Base-by-base conservation (phyloP, 1,140 invertebrate genomes). In the Campoletis sonorensis region DNA sequence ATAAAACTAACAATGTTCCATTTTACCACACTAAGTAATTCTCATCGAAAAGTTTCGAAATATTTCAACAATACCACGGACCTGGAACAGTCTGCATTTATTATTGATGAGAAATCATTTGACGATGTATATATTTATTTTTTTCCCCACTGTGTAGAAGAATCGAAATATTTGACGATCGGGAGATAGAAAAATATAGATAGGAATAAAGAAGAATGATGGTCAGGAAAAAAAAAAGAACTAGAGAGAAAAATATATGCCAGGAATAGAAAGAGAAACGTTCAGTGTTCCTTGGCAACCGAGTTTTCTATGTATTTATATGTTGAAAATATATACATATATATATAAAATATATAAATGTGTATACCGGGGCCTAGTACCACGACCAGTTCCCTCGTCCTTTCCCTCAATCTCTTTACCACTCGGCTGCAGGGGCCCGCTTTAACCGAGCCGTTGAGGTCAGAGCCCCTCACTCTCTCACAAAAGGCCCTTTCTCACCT, bases 241-340 rank as follows among this genome's bases (percentile, higher is more conserved):
- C n/a, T n/a, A n/a, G n/a, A n/a, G n/a, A n/a, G n/a, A n/a, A n/a
- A 4, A 37, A 71, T 71, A 37, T 23, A 37, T 71, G 30, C 37
- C 37, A 30, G 27, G 30, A 30, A 71, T 54, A 54, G 68, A 71
- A 71, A 71, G 68, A 71, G 68, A 71, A 71, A 71, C 51, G 81
- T 83, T 82, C 84, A 80, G 73, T 84, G 85, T 85, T 86, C 85
- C 86, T 83, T 84, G 73, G 85, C 86, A 88, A 87, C 68, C 30
- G 68, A 71, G 26, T 23, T 37, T 37, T 54, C 51, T 54, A 4
- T 54, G n/a, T 54, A n/a, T n/a, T n/a, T n/a, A n/a, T n/a, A n/a
- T n/a, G n/a, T n/a, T n/a, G n/a, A n/a, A n/a, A n/a, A n/a, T n/a
- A 37, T 71, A 71, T 54, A 4, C 10, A 37, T 37, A 37, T 37